Evolutionary conservation across 2,888 invertebrate genomes (phyloP).

Genomic region (Camptogramma bilineatum): DNA sequence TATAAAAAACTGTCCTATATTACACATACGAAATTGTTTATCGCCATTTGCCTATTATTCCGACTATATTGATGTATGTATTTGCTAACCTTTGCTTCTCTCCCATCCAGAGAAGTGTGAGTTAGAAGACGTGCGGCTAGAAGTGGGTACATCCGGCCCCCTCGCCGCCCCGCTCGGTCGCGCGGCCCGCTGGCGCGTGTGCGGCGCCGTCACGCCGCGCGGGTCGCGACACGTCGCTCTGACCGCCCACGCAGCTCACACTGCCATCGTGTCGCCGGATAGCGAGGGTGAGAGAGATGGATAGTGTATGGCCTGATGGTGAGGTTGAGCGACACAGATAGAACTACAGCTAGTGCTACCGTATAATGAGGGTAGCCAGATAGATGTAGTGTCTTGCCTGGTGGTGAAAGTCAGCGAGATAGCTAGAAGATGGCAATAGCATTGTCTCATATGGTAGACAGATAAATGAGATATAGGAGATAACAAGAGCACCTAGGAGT

Average conservation of each 20-base stretch:
- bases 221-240: slow-evolving; percentile 47
- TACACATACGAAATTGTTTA: no score
- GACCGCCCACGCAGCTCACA: neutral
- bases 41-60: no score
- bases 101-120: slow-evolving; percentile 66
- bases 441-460: no score
- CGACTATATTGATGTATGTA: no score
- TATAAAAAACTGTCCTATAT: no score
- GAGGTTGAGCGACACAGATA: neutral
- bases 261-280: slow-evolving; percentile 19
- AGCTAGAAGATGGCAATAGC: neutral
- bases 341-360: slow-evolving; percentile 17
- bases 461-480: no score
- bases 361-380: slow-evolving; percentile 13
- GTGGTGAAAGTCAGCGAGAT: neutral
- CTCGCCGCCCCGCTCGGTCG: slow-evolving; percentile 42
- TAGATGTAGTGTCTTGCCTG: neutral
- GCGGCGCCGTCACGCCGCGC: slow-evolving; percentile 64
- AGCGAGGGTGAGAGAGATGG: slow-evolving; percentile 5
- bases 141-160: slow-evolving; percentile 55
- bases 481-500: no score
- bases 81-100: neutral
- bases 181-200: slow-evolving; percentile 73
- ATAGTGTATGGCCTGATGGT: neutral
- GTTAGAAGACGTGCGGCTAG: slow-evolving; percentile 62